These are phyloP conservation scores for Pongo pygmaeus DNA, from an alignment of 2,113 vertebrate genomes.

Conservation along the genomic window DNA sequence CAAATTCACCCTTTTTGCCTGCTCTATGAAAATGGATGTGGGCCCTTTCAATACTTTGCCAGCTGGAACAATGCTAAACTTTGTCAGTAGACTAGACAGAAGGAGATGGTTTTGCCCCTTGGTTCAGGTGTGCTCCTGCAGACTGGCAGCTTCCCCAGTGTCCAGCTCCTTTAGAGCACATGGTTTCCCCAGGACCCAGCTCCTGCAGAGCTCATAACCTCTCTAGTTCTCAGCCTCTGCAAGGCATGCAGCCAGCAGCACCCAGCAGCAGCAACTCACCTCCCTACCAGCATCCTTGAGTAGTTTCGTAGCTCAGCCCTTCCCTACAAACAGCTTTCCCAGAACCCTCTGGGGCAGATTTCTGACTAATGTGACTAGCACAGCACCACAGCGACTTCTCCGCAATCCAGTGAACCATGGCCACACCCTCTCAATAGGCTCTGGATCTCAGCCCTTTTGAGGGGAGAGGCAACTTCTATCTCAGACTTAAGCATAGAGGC, in stretches of 20 bases:
- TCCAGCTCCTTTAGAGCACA: not conserved
- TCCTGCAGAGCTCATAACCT: not conserved
- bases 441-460: not conserved
- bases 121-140: not conserved
- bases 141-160: too few species aligned
- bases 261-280: not conserved
- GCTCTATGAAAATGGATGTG: not conserved
- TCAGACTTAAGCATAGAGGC: not conserved
- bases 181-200: not conserved
- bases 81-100: not conserved
- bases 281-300: rapidly evolving
- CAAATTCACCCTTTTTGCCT: not conserved
- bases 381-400: too few species aligned
- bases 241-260: not conserved
- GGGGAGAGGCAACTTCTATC: not conserved
- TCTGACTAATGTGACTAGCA: not conserved
- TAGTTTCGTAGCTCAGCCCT: not conserved
- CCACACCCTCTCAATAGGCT: not conserved
- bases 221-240: not conserved
- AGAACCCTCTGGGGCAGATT: not conserved
- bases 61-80: not conserved
- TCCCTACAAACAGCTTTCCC: not conserved
- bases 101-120: not conserved
- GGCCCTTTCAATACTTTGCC: not conserved
- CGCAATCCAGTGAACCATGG: not conserved